Evolutionary conservation across 2,113 vertebrate species (phyloP).

Genomic region (Peromyscus maniculatus): DNA sequence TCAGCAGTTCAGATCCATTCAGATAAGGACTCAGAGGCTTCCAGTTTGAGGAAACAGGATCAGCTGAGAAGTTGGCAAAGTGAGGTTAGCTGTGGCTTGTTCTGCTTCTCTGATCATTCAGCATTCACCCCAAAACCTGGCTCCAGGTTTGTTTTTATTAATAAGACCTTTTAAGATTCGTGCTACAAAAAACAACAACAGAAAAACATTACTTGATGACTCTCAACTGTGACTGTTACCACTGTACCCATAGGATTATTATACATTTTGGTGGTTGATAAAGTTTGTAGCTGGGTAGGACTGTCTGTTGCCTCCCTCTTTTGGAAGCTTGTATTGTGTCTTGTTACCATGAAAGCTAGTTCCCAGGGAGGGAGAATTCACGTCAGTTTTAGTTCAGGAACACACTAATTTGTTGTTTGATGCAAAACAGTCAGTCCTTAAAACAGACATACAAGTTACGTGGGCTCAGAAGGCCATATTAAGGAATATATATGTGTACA

Average conservation of each 20-base stretch:
- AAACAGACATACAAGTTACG: neutral
- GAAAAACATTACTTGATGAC: neutral
- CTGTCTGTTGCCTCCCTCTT: neutral
- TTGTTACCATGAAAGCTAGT: neutral
- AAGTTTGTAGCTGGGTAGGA: rapidly evolving
- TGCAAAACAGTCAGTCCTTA: neutral
- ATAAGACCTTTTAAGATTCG: too few relatives aligned
- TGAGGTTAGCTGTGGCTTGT: too few relatives aligned
- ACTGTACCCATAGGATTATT: neutral
- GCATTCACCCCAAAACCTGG: too few relatives aligned
- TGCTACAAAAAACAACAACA: neutral
- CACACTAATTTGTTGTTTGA: neutral
- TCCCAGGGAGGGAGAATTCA: neutral
- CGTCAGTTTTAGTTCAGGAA: neutral
- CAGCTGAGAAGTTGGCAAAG: too few relatives aligned
- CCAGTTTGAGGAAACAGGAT: too few relatives aligned
- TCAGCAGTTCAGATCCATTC: too few relatives aligned
- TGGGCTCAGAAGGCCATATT: neutral
- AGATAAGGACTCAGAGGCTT: too few relatives aligned
- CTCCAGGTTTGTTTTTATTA: too few relatives aligned
- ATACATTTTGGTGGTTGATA: neutral
- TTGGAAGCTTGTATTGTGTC: neutral
- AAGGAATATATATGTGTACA: neutral
- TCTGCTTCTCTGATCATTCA: too few relatives aligned
- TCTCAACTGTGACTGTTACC: neutral